These are phyloP conservation scores for Anoplolepis gracilipes DNA, from an alignment of 1,140 invertebrate species.

Conservation along the genomic window DNA sequence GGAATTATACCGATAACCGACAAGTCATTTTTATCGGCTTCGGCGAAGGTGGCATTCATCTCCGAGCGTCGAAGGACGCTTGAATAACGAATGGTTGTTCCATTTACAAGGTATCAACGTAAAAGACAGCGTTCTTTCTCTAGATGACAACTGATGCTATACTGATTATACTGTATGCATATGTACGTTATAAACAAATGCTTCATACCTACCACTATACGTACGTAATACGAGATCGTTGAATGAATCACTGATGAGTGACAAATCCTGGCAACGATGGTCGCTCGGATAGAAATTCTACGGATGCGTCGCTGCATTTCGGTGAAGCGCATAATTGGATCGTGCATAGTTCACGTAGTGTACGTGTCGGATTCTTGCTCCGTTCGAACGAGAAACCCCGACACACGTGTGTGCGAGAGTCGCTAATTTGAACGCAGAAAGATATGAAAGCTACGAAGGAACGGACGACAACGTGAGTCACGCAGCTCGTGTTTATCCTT, in stretches of 20 bases:
- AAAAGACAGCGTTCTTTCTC: slow-evolving; percentile 24
- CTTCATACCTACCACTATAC: not conserved
- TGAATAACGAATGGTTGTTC: slow-evolving; percentile 40
- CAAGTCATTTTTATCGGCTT: not conserved
- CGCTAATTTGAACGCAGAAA: slow-evolving; percentile 58
- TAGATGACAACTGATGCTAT: not conserved
- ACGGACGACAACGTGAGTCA: slow-evolving; percentile 66
- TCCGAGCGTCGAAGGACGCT: not conserved
- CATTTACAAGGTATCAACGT: slow-evolving; percentile 25
- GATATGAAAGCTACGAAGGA: slow-evolving; percentile 40
- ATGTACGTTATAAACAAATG: slow-evolving; percentile 12
- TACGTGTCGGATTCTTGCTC: not conserved
- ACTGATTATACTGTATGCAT: not conserved
- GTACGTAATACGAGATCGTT: not conserved
- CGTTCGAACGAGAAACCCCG: not conserved
- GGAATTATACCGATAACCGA: not conserved
- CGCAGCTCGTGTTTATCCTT: slow-evolving; percentile 37
- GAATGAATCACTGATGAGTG: slow-evolving; percentile 17
- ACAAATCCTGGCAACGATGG: not conserved
- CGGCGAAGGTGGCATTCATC: not conserved
- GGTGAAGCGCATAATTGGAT: not conserved
- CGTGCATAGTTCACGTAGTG: not conserved
- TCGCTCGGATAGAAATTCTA: not conserved
- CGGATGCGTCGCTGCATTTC: slow-evolving; percentile 18
- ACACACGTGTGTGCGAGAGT: not conserved